Conservation (phyloP, 2,113 vertebrate species). For the Oreochromis spilurus region DNA sequence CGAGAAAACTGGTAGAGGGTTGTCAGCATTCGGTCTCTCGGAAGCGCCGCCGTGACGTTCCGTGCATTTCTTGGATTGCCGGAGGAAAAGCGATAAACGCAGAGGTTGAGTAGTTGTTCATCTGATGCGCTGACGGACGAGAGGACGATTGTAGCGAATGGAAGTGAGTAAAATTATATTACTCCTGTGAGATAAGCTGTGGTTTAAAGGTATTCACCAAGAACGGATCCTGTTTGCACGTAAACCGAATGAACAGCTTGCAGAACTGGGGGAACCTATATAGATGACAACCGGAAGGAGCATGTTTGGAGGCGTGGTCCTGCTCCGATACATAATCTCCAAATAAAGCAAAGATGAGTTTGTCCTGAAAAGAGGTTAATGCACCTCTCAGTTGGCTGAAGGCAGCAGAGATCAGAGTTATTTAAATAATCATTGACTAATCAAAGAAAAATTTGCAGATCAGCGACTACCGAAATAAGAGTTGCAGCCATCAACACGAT, state of each 20-base stretch:
- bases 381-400: not conserved
- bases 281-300: accelerated
- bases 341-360: not conserved
- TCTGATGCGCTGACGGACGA: not conserved
- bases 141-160: not conserved
- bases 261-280: not conserved
- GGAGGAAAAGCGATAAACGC: not conserved
- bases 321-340: not conserved
- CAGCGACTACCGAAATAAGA: not conserved
- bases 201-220: too few relatives aligned
- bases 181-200: too few relatives aligned
- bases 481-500: not conserved
- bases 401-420: not conserved
- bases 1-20: not conserved
- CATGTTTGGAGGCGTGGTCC: not conserved
- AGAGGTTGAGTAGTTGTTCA: not conserved
- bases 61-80: not conserved
- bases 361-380: not conserved
- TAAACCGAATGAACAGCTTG: not conserved
- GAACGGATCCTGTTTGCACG: not conserved
- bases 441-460: not conserved
- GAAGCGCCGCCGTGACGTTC: not conserved
- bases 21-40: not conserved
- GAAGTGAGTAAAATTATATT: not conserved
- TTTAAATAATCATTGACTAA: not conserved